These are phyloP conservation scores for Stigmatopora argus DNA, from an alignment of 2,113 vertebrate genomes.

Conservation along the genomic window DNA sequence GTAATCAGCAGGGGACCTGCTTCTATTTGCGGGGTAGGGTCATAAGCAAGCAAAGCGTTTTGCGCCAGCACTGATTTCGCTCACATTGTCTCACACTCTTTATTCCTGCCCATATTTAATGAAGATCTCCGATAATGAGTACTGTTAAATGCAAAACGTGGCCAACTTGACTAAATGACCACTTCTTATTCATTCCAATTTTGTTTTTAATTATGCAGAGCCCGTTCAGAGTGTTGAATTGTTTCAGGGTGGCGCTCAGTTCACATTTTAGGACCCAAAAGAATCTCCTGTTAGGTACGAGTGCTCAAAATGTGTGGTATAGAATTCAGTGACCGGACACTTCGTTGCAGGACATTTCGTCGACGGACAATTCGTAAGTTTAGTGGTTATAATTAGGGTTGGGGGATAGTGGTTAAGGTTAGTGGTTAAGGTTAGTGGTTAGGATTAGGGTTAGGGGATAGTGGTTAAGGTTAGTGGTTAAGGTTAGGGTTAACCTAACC, in stretches of 20 bases:
- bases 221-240: neutral
- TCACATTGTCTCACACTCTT: conserved; percentile 31
- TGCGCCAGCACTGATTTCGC: conserved; percentile 33
- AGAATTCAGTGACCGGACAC: too few relatives aligned
- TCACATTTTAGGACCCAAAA: neutral
- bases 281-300: neutral
- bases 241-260: neutral
- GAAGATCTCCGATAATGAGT: conserved; percentile 36
- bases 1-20: conserved; percentile 52
- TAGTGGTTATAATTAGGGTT: too few relatives aligned
- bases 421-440: too few relatives aligned
- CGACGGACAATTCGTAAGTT: too few relatives aligned
- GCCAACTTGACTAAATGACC: conserved; percentile 12
- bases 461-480: too few relatives aligned
- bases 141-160: neutral
- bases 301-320: neutral
- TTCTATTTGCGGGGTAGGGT: conserved; percentile 26
- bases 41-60: conserved; percentile 21
- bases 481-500: too few relatives aligned
- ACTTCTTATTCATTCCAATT: neutral
- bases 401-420: too few relatives aligned
- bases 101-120: conserved; percentile 35
- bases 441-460: too few relatives aligned
- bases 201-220: neutral
- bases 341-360: too few relatives aligned